Conservation (phyloP, 2,797 vertebrate species). For the Phalanger gymnotis region DNA sequence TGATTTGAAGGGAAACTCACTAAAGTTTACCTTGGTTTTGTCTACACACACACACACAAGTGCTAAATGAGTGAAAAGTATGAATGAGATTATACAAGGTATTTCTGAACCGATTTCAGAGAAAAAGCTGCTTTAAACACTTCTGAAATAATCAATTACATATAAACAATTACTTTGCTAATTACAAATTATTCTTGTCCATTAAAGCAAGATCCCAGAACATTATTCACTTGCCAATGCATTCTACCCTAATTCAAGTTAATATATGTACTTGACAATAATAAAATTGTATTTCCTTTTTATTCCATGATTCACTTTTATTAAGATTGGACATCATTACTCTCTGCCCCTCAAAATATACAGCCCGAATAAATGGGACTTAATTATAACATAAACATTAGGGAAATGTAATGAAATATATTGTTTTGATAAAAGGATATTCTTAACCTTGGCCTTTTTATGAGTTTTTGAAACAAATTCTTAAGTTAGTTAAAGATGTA, state of each 20-base stretch:
- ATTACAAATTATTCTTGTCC: constrained; percentile 7
- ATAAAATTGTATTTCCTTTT: background rate
- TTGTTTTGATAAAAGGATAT: constrained; percentile 25
- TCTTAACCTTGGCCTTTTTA: constrained; percentile 17
- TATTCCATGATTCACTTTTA: background rate
- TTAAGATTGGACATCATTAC: constrained; percentile 7
- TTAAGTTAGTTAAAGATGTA: background rate
- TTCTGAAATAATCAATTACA: background rate
- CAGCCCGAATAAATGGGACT: constrained; percentile 24
- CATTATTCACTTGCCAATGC: background rate
- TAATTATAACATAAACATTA: background rate
- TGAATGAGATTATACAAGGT: background rate
- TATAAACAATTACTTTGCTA: constrained; percentile 12
- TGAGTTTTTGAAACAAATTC: constrained; percentile 39
- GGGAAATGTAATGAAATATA: constrained; percentile 21
- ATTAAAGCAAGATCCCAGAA: constrained; percentile 34
- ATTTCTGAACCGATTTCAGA: constrained; percentile 21
- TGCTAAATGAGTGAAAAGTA: background rate
- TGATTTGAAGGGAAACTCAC: constrained; percentile 28
- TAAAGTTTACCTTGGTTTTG: constrained; percentile 25
- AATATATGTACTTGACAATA: background rate
- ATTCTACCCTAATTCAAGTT: background rate
- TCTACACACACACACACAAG: background rate
- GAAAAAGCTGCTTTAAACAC: background rate
- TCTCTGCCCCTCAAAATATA: background rate